Evolutionary conservation across 2,888 invertebrate species (phyloP), one percentile per base, ranked within the genome.

Genomic region (Chrysopilus asiliformis): DNA sequence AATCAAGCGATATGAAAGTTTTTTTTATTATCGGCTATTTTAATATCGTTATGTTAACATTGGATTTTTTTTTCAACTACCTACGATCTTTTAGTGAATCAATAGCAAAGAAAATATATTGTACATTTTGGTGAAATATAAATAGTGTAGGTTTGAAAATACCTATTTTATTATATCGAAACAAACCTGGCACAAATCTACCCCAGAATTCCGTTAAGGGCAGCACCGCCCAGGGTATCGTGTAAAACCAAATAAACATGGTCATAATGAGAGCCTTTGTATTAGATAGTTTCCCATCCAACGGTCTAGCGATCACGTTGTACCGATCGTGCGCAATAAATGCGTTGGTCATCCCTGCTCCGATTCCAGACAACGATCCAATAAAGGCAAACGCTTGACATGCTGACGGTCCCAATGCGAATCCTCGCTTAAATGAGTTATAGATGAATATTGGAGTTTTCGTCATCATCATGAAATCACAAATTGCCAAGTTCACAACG

Each of bases 381-480:
- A 85, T 70, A 32, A 80, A 62, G 0, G 69, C 77, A 52, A 81
- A 87, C 44, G 82, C 69, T 55, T 83, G 79, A 52, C 87, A 87
- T 2, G 80, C 85, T 1, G 74, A 43, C 34, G 75, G 67, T 1
- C 87, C 87, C 4, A 71, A 52, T 0, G 82, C 84, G 46, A 76
- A 86, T 1, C 86, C 86, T 43, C 72, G 70, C 55, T 79, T 71
- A 47, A 81, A 81, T 20, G 84, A 83, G 54, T 86, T 86, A 60
- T 80, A 81, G 45, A 84, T 79, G 54, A 84, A 81, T 45, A 87
- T 74, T 1, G 86, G 86, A 0, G 84, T 72, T 63, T 87, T 87
- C 20, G 74, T 59, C 85, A 86, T 85, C 87, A 87, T 87, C 19
- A 84, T 62, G 51, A 87, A 86, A 61, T 87, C 87, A 49, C 81